Evolutionary conservation across 2,888 invertebrate species (phyloP).

Genomic region (Tupiocoris notatus): DNA sequence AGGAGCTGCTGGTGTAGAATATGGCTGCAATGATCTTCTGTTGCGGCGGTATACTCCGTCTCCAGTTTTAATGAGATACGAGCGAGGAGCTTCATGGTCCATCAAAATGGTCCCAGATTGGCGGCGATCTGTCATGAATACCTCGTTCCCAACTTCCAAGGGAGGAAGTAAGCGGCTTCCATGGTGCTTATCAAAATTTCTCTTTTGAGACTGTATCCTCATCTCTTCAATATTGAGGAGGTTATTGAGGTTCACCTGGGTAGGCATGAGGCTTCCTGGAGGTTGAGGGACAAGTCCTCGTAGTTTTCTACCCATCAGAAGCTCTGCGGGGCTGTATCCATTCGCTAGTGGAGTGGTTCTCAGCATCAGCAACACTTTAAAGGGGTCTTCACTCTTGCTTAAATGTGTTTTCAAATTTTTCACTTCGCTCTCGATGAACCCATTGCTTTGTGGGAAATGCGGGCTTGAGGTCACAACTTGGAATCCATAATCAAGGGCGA

Average conservation of each 20-base stretch:
- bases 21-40: background rate
- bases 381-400: background rate
- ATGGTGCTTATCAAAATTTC: background rate
- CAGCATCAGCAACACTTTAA: conserved; percentile 5
- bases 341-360: background rate
- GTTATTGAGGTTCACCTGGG: background rate
- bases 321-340: conserved; percentile 1
- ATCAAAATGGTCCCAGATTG: background rate
- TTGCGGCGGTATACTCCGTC: background rate
- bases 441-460: background rate
- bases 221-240: background rate
- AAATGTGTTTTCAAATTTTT: background rate
- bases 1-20: background rate
- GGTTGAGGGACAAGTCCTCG: background rate
- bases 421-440: background rate
- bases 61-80: background rate
- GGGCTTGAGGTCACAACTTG: background rate
- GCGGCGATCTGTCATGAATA: background rate
- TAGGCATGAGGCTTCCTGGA: background rate
- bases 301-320: conserved; percentile 1
- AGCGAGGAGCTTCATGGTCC: background rate
- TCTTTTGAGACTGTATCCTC: background rate
- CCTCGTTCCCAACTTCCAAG: background rate
- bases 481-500: background rate
- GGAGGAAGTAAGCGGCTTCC: background rate